Evolutionary conservation across 2,888 invertebrate species (phyloP), one percentile per base, ranked within the genome.

Genomic region (Eupithecia inturbata): DNA sequence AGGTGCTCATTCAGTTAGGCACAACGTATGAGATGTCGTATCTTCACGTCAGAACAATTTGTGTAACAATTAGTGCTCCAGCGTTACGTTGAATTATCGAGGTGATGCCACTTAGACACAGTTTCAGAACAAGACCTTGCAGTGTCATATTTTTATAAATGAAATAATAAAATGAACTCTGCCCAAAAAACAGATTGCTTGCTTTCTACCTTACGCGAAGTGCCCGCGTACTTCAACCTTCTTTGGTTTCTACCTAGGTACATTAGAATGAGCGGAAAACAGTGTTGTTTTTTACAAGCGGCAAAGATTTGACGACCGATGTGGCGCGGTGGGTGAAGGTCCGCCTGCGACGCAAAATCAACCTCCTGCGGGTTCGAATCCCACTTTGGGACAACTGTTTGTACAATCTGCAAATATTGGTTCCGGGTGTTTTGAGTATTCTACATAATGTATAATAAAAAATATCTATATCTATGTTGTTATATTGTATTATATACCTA

Each of bases 101-200:
- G 49, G 14, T 45, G 33, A 26, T 72, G 75, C 31, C 71, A 67
- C 22, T 68, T 74, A 67, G 57, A 14, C 26, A 53, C 75, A 77
- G 77, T 85, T 83, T 82, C 83, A 84, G 84, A 79, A 60, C 87
- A 41, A 70, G 74, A 69, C 71, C 76, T 75, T 75, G 74, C 19
- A 63, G 19, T 28, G 14, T 60, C 60, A 16, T 60, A 16, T 28
- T 28, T 60, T 26, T 12, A 57, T 14, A n/a, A 49, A 1, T 0
- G n/a, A 19, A 4, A 19, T 45, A 45, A 41, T 41, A 5, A 1
- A 9, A 45, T 19, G 3, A 53, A 3, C 53, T 10, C 49, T 22
- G 49, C n/a, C 9, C 12, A 22, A 53, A 53, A 10, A n/a, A 12
- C 10, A 39, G 1, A n/a, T 49, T 9, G n/a, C 49, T 49, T n/a